Conservation (phyloP, 2,113 vertebrate species). For the Micromys minutus region DNA sequence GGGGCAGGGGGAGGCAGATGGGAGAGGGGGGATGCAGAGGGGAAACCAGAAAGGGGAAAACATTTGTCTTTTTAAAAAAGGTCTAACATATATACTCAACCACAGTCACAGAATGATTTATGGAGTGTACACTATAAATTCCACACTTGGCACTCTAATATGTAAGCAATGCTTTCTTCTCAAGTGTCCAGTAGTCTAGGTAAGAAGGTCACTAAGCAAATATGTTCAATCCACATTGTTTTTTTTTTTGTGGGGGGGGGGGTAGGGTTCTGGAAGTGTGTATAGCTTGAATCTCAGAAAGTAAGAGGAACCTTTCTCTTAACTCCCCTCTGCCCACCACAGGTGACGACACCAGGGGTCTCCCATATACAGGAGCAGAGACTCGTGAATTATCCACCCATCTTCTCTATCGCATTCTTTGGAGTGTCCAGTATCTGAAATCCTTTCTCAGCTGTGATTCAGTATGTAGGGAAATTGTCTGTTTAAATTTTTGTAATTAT, state of each 20-base stretch:
- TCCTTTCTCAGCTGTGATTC: neutral
- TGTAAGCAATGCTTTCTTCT: neutral
- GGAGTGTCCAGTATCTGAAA: neutral
- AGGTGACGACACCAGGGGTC: neutral
- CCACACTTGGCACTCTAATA: neutral
- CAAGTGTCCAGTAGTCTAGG: neutral
- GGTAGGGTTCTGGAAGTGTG: neutral
- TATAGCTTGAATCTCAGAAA: neutral
- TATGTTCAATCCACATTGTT: neutral
- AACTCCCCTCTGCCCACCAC: neutral
- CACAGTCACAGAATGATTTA: neutral
- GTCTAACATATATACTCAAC: neutral
- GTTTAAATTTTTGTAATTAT: neutral
- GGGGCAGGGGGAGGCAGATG: too few relatives aligned
- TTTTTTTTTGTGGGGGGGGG: too few relatives aligned
- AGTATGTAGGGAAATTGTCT: neutral
- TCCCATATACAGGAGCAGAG: neutral
- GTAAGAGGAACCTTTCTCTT: neutral
- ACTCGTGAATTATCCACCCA: neutral
- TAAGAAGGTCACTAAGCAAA: neutral
- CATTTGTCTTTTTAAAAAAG: too few relatives aligned
- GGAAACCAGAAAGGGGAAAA: too few relatives aligned
- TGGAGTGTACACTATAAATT: neutral
- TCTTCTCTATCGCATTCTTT: neutral
- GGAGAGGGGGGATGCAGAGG: too few relatives aligned